These are phyloP conservation scores for Ophioderma brevispina DNA, from an alignment of 35 echinoderm and acorn worm species.

Conservation along the genomic window DNA sequence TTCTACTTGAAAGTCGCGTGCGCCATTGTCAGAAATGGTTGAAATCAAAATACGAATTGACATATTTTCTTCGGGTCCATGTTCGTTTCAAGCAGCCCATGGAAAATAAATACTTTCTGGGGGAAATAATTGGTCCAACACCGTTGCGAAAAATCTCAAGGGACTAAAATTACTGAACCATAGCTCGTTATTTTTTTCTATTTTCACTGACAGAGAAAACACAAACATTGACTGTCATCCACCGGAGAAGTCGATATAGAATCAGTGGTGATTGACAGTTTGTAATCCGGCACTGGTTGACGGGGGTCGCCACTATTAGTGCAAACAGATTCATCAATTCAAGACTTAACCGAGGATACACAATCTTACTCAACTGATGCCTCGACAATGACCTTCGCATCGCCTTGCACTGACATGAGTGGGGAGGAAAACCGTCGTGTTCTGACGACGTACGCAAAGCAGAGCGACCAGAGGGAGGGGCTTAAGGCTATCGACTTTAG, in stretches of 20 bases:
- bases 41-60: neutral
- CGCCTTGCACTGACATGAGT: too few species aligned
- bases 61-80: neutral
- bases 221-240: neutral
- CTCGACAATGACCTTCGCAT: too few species aligned
- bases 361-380: too few species aligned
- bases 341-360: too few species aligned
- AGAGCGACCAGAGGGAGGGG: too few species aligned
- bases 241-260: neutral
- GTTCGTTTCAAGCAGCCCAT: neutral
- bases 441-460: too few species aligned
- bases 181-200: neutral
- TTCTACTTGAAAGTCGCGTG: neutral
- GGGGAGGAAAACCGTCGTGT: too few species aligned
- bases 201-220: neutral
- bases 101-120: neutral
- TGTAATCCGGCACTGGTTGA: too few species aligned
- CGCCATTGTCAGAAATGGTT: neutral
- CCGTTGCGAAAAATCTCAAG: neutral
- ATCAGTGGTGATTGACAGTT: too few species aligned
- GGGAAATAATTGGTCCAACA: neutral
- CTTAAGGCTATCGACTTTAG: too few species aligned
- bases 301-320: too few species aligned
- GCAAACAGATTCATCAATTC: too few species aligned
- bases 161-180: neutral